Evolutionary conservation across 2,888 invertebrate species (phyloP).

Genomic region (Sipha maydis): DNA sequence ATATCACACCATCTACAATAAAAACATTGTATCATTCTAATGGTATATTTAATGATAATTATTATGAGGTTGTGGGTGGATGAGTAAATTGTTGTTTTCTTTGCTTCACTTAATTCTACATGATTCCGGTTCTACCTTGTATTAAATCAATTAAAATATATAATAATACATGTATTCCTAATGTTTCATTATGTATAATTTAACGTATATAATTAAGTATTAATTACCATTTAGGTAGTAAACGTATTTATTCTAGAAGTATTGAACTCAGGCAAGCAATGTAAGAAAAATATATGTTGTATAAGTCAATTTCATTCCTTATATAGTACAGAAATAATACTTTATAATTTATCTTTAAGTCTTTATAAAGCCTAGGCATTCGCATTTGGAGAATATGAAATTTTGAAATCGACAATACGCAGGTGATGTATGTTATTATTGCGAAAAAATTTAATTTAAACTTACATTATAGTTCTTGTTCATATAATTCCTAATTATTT

Average conservation of each 20-base stretch:
- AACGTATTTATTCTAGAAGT: neutral
- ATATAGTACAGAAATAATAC: neutral
- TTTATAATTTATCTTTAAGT: neutral
- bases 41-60: constrained; percentile 11
- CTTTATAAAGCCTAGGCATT: too few species aligned
- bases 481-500: too few species aligned
- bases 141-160: neutral
- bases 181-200: neutral
- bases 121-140: neutral
- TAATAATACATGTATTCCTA: neutral
- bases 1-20: neutral
- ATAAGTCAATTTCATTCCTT: neutral
- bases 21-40: constrained; percentile 13
- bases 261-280: neutral
- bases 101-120: neutral
- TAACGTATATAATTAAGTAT: constrained; percentile 7
- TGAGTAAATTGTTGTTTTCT: constrained; percentile 17
- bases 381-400: too few species aligned
- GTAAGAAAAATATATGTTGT: neutral
- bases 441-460: too few species aligned
- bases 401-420: too few species aligned
- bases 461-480: too few species aligned
- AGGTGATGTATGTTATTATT: too few species aligned
- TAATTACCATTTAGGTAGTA: constrained; percentile 7
- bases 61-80: neutral